Percentiles rank a stretch among this genome's conserved stretches.
These are phyloP conservation scores for Hanleya hanleyi DNA, from an alignment of 2,888 invertebrate species.

Conservation along the genomic window DNA sequence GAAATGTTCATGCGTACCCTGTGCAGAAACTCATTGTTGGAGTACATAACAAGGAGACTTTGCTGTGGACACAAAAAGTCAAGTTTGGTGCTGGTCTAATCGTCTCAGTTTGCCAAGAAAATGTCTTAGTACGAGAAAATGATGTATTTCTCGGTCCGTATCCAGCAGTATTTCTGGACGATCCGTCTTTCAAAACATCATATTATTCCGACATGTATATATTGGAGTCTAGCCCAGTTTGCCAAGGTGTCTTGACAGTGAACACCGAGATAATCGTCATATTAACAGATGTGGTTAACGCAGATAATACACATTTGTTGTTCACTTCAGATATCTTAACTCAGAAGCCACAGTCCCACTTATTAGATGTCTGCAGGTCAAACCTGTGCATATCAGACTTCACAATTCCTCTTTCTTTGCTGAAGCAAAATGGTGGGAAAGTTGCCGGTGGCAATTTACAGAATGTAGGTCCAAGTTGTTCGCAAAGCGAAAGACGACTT, in stretches of 20 bases:
- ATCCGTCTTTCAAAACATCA: slow-evolving; percentile 44
- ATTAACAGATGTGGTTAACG: slow-evolving; percentile 45
- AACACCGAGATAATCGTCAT: slow-evolving; percentile 54
- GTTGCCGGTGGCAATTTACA: background rate
- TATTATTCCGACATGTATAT: slow-evolving; percentile 57
- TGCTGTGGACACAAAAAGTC: slow-evolving; percentile 54
- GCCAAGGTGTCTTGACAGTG: slow-evolving; percentile 52
- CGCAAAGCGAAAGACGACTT: background rate
- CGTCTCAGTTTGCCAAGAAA: slow-evolving; percentile 42
- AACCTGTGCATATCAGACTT: background rate
- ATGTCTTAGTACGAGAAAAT: slow-evolving; percentile 53
- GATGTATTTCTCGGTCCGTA: slow-evolving; percentile 59
- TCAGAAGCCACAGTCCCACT: background rate
- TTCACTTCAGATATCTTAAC: background rate
- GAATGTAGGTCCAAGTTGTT: background rate
- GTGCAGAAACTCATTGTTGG: slow-evolving; percentile 55
- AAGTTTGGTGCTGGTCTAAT: slow-evolving; percentile 55
- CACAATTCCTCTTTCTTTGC: background rate
- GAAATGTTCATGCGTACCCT: background rate
- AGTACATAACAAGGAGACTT: slow-evolving; percentile 51
- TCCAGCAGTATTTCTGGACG: slow-evolving; percentile 45
- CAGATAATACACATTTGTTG: background rate
- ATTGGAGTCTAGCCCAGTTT: slow-evolving; percentile 58
- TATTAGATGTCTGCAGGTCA: background rate
- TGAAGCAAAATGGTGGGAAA: background rate